Evolutionary conservation across 1,140 invertebrate species (phyloP).

Genomic region (Bombus waltoni): DNA sequence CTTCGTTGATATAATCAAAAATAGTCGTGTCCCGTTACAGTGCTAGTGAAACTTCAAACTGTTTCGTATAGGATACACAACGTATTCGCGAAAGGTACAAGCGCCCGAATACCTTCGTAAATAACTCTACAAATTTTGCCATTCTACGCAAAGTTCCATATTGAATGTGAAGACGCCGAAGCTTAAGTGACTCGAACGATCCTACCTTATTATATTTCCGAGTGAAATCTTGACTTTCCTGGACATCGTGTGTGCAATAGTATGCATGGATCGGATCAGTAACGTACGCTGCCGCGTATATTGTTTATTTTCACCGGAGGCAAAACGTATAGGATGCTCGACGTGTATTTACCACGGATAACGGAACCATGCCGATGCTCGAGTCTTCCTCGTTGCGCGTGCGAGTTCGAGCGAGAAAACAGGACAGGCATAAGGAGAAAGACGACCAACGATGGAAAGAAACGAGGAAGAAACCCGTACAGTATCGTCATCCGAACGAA

Average conservation of each 20-base stretch:
- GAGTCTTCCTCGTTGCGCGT: conserved; percentile 9
- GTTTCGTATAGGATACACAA: too few relatives aligned
- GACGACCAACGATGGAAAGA: conserved; percentile 37
- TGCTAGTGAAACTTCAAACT: too few relatives aligned
- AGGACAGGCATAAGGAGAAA: conserved; percentile 4
- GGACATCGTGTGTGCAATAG: not conserved
- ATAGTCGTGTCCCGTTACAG: too few relatives aligned
- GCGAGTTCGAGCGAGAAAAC: conserved; percentile 10
- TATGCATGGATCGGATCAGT: conserved; percentile 31
- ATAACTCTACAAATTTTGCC: not conserved
- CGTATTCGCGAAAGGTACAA: too few relatives aligned
- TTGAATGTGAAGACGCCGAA: not conserved
- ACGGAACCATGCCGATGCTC: conserved; percentile 56
- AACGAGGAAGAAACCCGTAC: conserved; percentile 41
- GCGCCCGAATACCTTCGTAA: too few relatives aligned
- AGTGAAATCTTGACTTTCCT: not conserved
- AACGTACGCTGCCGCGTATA: conserved; percentile 26
- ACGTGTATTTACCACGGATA: conserved; percentile 62
- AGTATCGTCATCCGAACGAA: conserved; percentile 25
- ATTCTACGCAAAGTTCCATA: not conserved
- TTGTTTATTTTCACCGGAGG: conserved; percentile 63
- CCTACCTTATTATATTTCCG: not conserved
- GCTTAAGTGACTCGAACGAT: not conserved
- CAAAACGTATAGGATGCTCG: conserved; percentile 56
- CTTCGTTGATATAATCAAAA: too few relatives aligned